Evolutionary conservation across 2,797 vertebrate species (phyloP).

Genomic region (Zenarchopterus dispar): DNA sequence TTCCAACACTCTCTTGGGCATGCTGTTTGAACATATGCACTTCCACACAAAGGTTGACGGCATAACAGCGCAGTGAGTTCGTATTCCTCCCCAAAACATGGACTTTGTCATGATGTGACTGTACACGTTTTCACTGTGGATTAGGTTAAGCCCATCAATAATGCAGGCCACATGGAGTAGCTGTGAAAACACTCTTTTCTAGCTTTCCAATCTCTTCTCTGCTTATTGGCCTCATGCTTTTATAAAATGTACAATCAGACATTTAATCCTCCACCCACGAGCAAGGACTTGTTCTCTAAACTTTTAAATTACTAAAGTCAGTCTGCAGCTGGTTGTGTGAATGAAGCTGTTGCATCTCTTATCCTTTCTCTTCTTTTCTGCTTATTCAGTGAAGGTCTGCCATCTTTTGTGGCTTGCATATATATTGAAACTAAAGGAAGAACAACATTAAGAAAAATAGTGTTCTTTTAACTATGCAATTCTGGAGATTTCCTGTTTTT

Average conservation of each 20-base stretch:
- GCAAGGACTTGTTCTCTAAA: slow-evolving; percentile 22
- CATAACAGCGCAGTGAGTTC: slow-evolving; percentile 30
- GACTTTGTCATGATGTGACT: slow-evolving; percentile 51
- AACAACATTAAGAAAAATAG: slow-evolving; percentile 38
- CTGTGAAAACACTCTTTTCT: slow-evolving; percentile 58
- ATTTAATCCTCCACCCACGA: slow-evolving; percentile 27
- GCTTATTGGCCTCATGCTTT: slow-evolving; percentile 23
- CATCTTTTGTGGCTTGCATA: too few relatives aligned
- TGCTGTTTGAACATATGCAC: slow-evolving; percentile 37
- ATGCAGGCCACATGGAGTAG: slow-evolving; percentile 58
- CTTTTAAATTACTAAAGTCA: slow-evolving; percentile 21
- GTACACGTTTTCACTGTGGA: slow-evolving; percentile 51
- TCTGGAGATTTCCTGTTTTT: too few relatives aligned
- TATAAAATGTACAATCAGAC: slow-evolving; percentile 16
- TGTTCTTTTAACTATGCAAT: neutral
- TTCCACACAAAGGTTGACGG: slow-evolving; percentile 32
- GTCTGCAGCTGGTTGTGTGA: slow-evolving; percentile 31
- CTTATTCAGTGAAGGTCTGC: too few relatives aligned
- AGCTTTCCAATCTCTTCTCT: slow-evolving; percentile 51
- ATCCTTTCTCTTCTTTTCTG: slow-evolving; percentile 20
- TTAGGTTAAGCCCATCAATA: slow-evolving; percentile 67
- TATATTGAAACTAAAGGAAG: slow-evolving; percentile 25
- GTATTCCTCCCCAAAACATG: slow-evolving; percentile 42
- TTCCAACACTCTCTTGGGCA: slow-evolving; percentile 13
- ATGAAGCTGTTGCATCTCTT: slow-evolving; percentile 26